Base-by-base conservation (phyloP, 92 coral and sea anemone species). In the Heliopora coerulea region DNA sequence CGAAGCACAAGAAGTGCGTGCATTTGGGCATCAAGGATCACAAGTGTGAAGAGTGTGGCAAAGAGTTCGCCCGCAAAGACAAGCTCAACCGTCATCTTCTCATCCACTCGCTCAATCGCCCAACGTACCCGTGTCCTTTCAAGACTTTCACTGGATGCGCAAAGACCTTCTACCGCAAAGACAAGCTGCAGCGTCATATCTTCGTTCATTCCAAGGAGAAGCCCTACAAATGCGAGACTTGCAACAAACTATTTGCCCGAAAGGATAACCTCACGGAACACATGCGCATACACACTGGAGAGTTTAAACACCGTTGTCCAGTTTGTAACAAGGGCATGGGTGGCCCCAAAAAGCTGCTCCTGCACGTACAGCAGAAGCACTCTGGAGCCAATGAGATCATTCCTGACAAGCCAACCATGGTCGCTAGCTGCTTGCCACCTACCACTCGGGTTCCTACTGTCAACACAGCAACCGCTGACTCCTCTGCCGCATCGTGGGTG, bases 141-240 rank as follows among this genome's bases (percentile, higher is more conserved):
- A 88, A 90, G 58, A 91, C 90, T n/a, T 96, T 90, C 78, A 89
- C 96, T 29, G 98, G 98, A 2, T 93, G 98, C 28, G 88, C 84
- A 54, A 90, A 88, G 78, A 93, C 98, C 30, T 93, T 93, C 83
- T 93, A 93, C 79, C 86, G 98, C 20, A 96, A 93, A 40, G 98
- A 93, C 79, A 93, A 93, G 76, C 91, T 93, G 3, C 91, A 93
- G 83, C 85, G 98, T 0, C 98, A 93, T 56, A 83, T 93, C 57
- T 93, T 93, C 54, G 91, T 96, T 0, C 98, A 93, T 73, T 93
- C 98, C 30, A 90, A 93, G 75, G 98, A 89, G 66, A 93, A 93
- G 48, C 98, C 98, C 1, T 93, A 90, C 84, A 93, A 93, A 79
- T 93, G 98, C 73, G 91, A 90, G 39, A 75, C 84, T 37, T 90